A percentile compares a stretch with the other conserved stretches of the same genome.
Evolutionary conservation across 2,797 vertebrate species (phyloP).

Genomic region (Vespertilio murinus): DNA sequence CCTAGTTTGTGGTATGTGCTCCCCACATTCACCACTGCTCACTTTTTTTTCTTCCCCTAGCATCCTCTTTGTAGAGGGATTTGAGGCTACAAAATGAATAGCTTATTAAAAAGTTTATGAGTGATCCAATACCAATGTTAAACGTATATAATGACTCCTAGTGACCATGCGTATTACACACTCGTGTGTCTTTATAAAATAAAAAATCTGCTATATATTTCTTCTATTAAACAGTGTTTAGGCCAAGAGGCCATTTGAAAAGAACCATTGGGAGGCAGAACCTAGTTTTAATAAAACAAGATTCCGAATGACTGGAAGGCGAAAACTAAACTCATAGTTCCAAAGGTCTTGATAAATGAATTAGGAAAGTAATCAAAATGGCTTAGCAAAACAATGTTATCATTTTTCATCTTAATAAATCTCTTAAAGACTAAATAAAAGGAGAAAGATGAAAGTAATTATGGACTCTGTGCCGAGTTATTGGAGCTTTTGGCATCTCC

Average conservation of each 20-base stretch:
- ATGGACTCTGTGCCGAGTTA: conserved; percentile 67
- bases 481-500: conserved; percentile 48
- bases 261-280: neutral
- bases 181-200: conserved; percentile 48
- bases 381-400: conserved; percentile 60
- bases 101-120: neutral
- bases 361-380: conserved; percentile 82
- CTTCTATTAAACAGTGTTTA: neutral
- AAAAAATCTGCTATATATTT: conserved; percentile 30
- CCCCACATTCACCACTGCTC: neutral
- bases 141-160: neutral
- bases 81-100: neutral
- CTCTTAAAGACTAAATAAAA: conserved; percentile 80
- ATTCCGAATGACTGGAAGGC: conserved; percentile 68
- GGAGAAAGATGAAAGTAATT: conserved; percentile 81
- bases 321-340: conserved; percentile 76
- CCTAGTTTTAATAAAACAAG: conserved; percentile 77
- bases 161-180: neutral
- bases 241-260: neutral
- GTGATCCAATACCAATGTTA: neutral
- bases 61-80: neutral
- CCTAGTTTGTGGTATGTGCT: neutral
- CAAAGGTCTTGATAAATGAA: conserved; percentile 82
- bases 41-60: neutral
- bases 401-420: conserved; percentile 80